Percentiles rank a stretch among this genome's conserved stretches.
Evolutionary conservation across 2,113 vertebrate species (phyloP).

Genomic region (Oncorhynchus masou): DNA sequence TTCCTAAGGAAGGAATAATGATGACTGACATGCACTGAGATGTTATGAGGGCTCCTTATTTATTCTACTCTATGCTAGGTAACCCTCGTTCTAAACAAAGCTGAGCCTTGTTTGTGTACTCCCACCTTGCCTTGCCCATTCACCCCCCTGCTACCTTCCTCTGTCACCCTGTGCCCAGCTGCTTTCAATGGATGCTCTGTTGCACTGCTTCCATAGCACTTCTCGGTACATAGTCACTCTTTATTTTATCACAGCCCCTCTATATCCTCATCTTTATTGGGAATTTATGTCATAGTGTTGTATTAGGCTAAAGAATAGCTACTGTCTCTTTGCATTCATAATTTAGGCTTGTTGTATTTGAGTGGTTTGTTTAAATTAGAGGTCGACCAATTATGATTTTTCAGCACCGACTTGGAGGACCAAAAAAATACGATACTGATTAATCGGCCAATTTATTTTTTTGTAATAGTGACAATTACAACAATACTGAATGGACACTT

Average conservation of each 20-base stretch:
- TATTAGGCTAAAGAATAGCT: not conserved
- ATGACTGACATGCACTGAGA: not conserved
- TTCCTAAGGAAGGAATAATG: not conserved
- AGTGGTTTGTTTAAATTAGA: no score
- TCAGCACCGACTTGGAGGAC: no score
- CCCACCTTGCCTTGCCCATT: not conserved
- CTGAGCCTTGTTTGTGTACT: constrained; percentile 41
- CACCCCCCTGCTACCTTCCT: constrained; percentile 10
- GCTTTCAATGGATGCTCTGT: constrained; percentile 66
- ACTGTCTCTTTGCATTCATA: constrained; percentile 7
- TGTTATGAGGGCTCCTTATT: not conserved
- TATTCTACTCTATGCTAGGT: not conserved
- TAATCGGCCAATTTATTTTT: no score
- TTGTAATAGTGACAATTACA: no score
- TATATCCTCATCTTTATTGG: not conserved
- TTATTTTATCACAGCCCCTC: constrained; percentile 6
- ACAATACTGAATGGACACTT: no score
- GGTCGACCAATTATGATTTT: no score
- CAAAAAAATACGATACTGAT: no score
- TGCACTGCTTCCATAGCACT: not conserved
- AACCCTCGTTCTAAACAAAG: constrained; percentile 22
- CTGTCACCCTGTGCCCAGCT: constrained; percentile 3
- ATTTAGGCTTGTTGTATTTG: no score
- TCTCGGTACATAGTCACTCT: constrained; percentile 7
- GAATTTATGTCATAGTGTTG: not conserved